These are phyloP conservation scores for Dunckerocampus dactyliophorus DNA, from an alignment of 2,113 vertebrate genomes.

Conservation along the genomic window DNA sequence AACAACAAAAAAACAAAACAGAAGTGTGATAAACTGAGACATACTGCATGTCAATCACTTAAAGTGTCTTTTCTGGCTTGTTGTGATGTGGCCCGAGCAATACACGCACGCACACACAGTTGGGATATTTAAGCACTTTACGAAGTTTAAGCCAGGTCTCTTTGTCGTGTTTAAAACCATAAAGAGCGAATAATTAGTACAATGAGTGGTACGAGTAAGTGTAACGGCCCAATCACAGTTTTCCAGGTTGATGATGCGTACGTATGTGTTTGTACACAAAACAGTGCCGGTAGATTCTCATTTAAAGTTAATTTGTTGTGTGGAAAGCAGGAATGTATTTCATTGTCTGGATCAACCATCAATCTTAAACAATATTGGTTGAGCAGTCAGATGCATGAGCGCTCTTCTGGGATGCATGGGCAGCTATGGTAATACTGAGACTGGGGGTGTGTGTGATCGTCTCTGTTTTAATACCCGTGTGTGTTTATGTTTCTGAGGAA, in stretches of 20 bases:
- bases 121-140: too few relatives aligned
- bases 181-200: too few relatives aligned
- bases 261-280: background rate
- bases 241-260: background rate
- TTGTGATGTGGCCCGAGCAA: too few relatives aligned
- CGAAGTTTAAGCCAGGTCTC: too few relatives aligned
- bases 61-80: too few relatives aligned
- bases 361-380: slow-evolving; percentile 78
- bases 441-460: slow-evolving; percentile 10
- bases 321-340: slow-evolving; percentile 84
- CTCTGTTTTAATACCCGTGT: background rate
- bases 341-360: slow-evolving; percentile 82
- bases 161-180: too few relatives aligned
- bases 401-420: slow-evolving; percentile 74
- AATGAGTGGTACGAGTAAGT: too few relatives aligned
- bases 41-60: too few relatives aligned
- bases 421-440: slow-evolving; percentile 37
- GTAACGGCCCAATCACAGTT: background rate
- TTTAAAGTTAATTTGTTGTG: slow-evolving; percentile 84
- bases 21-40: too few relatives aligned
- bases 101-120: too few relatives aligned
- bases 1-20: too few relatives aligned
- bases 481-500: slow-evolving; percentile 13
- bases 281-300: slow-evolving; percentile 52
- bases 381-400: slow-evolving; percentile 80